A percentile compares a stretch with the other conserved stretches of the same genome.
phyloP scores from a whole-genome alignment of 2,113 vertebrate genomes.

The Spea multiplicata region DNA sequence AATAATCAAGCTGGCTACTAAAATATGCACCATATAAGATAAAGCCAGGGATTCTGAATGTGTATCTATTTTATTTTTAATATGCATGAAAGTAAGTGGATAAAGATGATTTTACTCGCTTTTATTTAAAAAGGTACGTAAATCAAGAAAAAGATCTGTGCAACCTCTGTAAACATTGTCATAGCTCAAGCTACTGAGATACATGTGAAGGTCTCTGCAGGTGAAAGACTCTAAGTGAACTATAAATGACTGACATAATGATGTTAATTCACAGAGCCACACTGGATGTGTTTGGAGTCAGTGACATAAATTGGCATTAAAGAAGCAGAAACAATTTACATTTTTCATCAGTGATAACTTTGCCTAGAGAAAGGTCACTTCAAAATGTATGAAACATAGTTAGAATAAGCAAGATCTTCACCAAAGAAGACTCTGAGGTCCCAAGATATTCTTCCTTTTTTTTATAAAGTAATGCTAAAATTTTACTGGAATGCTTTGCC shows the following conservation, averaged over 20 bases:
- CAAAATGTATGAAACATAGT: slow-evolving; percentile 26
- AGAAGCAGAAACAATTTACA: slow-evolving; percentile 38
- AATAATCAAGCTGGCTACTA: no score
- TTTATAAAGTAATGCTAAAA: no score
- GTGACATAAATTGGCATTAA: slow-evolving; percentile 47
- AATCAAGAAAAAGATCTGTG: slow-evolving; percentile 25
- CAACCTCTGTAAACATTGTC: slow-evolving; percentile 39
- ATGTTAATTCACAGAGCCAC: slow-evolving; percentile 44
- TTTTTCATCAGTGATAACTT: slow-evolving; percentile 48
- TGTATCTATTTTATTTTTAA: no score
- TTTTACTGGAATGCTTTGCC: no score
- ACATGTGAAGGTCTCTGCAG: slow-evolving; percentile 44
- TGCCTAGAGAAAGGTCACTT: slow-evolving; percentile 45
- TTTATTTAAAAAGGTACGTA: slow-evolving; percentile 7
- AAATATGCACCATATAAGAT: no score
- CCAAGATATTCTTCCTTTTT: no score
- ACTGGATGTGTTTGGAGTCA: slow-evolving; percentile 44
- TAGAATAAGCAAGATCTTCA: slow-evolving; percentile 18
- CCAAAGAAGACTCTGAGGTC: background rate
- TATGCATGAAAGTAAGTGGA: background rate
- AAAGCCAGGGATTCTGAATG: no score
- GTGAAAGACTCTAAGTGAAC: slow-evolving; percentile 43
- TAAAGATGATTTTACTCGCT: background rate
- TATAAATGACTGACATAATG: slow-evolving; percentile 48
- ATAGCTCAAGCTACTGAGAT: slow-evolving; percentile 32